Evolutionary conservation across 1,140 invertebrate species (phyloP), one percentile per base, ranked within the genome.

Genomic region (Philopotamus ludificatus): DNA sequence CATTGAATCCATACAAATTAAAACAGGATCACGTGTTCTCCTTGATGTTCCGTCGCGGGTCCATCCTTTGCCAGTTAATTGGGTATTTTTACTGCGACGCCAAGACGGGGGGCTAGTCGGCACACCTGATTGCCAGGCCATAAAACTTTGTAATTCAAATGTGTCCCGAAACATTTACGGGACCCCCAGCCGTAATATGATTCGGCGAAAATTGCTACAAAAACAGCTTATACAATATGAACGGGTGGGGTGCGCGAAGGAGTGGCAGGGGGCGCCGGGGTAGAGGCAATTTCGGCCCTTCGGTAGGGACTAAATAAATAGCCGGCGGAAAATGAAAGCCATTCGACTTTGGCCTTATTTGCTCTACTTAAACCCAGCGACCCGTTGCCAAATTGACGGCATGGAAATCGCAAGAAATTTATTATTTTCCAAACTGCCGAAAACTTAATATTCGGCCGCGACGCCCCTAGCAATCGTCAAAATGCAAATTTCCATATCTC

Each of bases 91-190:
- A 58, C 23, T 58, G 15, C 3, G 3, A 22, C 21, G 7, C 26
- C 34, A 8, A 15, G 1, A 25, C 20, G 53, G 28, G 22, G 2
- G 28, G 26, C 15, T 18, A n/a, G 1, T 8, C n/a, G 18, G 53
- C 21, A 16, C 53, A 58, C 55, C 55, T 45, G 55, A 45, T 45
- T 44, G 41, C 55, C n/a, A 41, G 21, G 41, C 22, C 55, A 41
- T 45, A 44, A 58, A 58, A 58, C 55, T 58, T 58, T 58, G 55
- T 16, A 28, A 58, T 58, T 58, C 55, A 58, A 58, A 58, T 58
- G 55, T 45, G 42, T 44, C 39, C 55, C 2, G 44, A 20, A 47
- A 47, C 44, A 20, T 47, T 47, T 47, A 47, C 20, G 55, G 26
- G 21, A 49, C 18, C 12, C 7, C 21, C 23, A 9, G 39, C 4